These are phyloP conservation scores for Drosophila busckii DNA, from an alignment of 1,140 invertebrate genomes.

Conservation along the genomic window DNA sequence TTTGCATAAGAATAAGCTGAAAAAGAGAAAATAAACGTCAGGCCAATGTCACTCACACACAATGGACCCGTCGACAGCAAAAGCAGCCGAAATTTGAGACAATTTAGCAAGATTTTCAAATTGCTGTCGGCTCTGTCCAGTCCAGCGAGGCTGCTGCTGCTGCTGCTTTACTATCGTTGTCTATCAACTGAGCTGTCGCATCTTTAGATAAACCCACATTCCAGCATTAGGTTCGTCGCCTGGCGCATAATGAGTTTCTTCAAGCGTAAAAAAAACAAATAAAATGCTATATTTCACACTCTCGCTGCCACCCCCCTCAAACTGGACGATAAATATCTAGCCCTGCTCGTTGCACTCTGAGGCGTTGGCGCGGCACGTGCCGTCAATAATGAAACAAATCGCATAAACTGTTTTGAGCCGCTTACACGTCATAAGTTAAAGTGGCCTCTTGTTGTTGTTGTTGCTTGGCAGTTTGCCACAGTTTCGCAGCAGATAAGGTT, in stretches of 20 bases:
- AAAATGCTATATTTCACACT: constrained; percentile 20
- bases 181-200: constrained; percentile 26
- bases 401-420: constrained; percentile 41
- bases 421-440: constrained; percentile 45
- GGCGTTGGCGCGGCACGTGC: constrained; percentile 41
- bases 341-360: too few relatives aligned
- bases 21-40: constrained; percentile 8
- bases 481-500: constrained; percentile 29
- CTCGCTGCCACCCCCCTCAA: too few relatives aligned
- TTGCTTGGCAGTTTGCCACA: constrained; percentile 22
- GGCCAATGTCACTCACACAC: constrained; percentile 30
- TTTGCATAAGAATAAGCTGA: constrained; percentile 26
- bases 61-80: constrained; percentile 22
- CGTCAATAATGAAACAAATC: constrained; percentile 41
- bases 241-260: constrained; percentile 24
- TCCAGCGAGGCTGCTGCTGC: constrained; percentile 13
- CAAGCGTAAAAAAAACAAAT: too few relatives aligned
- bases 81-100: constrained; percentile 40
- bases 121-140: constrained; percentile 24
- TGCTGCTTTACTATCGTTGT: too few relatives aligned
- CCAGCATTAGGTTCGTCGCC: constrained; percentile 4
- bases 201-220: constrained; percentile 36
- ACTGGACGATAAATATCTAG: too few relatives aligned
- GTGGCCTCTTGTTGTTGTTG: constrained; percentile 4
- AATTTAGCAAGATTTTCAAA: constrained; percentile 40